Percentiles rank a stretch among this genome's conserved stretches.
phyloP scores from a whole-genome alignment of 2,888 invertebrate species.

The Sesia apiformis region DNA sequence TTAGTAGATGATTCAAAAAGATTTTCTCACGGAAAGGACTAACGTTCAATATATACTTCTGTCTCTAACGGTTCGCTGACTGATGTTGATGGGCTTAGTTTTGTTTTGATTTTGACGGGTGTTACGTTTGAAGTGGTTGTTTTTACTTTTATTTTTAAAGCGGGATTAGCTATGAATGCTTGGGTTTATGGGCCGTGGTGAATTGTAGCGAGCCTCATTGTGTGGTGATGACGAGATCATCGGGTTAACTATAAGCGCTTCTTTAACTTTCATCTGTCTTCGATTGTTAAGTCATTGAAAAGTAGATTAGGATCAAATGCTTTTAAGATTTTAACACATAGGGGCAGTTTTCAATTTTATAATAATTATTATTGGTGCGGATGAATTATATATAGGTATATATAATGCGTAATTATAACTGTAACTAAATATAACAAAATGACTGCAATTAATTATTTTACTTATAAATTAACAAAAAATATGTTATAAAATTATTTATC shows the following conservation, averaged over 20 bases:
- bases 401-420: too few species aligned
- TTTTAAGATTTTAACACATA: not conserved
- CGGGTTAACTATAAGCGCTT: not conserved
- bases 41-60: conserved; percentile 2
- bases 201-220: conserved; percentile 44
- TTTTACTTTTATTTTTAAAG: conserved; percentile 35
- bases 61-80: conserved; percentile 34
- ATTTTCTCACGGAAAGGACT: conserved; percentile 65
- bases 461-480: too few species aligned
- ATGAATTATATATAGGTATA: too few species aligned
- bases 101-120: conserved; percentile 49
- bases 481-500: too few species aligned
- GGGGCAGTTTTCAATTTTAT: too few species aligned
- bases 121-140: conserved; percentile 26
- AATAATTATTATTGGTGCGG: too few species aligned
- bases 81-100: conserved; percentile 55
- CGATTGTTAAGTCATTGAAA: not conserved
- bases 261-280: not conserved
- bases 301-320: not conserved
- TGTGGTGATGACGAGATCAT: conserved; percentile 17
- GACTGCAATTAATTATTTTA: too few species aligned
- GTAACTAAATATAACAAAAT: too few species aligned
- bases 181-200: conserved; percentile 45
- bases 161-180: conserved; percentile 57
- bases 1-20: conserved; percentile 46